A percentile compares a stretch with the other conserved stretches of the same genome.
Evolutionary conservation across 2,797 vertebrate genomes (phyloP).

Genomic region (Spea hammondii): DNA sequence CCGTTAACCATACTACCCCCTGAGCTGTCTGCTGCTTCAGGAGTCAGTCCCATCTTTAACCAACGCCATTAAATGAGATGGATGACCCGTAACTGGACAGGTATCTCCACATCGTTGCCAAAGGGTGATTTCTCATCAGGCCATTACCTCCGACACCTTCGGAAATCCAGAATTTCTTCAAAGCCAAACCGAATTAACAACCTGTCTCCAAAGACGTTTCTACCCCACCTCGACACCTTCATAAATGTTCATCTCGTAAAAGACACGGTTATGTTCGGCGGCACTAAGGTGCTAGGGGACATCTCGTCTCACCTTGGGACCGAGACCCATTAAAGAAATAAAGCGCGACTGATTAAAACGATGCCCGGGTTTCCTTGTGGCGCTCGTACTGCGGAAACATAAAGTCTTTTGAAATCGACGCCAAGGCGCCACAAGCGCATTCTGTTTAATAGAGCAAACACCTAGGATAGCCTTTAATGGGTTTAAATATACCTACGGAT

Average conservation of each 20-base stretch:
- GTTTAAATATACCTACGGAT: no score
- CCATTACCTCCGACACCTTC: constrained; percentile 37
- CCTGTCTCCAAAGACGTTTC: constrained; percentile 5
- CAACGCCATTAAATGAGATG: constrained; percentile 52
- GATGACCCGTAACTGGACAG: constrained; percentile 37
- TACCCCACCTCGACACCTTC: constrained; percentile 60
- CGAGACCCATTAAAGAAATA: background rate
- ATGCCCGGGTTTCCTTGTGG: no score
- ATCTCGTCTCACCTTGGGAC: background rate
- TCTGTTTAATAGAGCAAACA: no score
- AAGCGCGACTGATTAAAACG: no score
- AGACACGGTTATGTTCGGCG: background rate
- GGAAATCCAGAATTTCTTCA: constrained; percentile 54
- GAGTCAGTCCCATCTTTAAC: constrained; percentile 47
- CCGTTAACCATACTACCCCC: constrained; percentile 13
- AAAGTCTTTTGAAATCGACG: no score
- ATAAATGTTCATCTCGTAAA: constrained; percentile 56
- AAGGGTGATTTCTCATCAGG: constrained; percentile 55
- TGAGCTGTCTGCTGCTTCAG: constrained; percentile 22
- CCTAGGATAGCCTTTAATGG: no score
- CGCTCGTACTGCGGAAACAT: no score
- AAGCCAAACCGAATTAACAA: constrained; percentile 58
- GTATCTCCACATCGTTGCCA: constrained; percentile 53
- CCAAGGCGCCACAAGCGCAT: no score
- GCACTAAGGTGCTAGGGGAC: constrained; percentile 9